phyloP scores from a whole-genome alignment of 2,113 vertebrate genomes.

The Tinamus guttatus region DNA sequence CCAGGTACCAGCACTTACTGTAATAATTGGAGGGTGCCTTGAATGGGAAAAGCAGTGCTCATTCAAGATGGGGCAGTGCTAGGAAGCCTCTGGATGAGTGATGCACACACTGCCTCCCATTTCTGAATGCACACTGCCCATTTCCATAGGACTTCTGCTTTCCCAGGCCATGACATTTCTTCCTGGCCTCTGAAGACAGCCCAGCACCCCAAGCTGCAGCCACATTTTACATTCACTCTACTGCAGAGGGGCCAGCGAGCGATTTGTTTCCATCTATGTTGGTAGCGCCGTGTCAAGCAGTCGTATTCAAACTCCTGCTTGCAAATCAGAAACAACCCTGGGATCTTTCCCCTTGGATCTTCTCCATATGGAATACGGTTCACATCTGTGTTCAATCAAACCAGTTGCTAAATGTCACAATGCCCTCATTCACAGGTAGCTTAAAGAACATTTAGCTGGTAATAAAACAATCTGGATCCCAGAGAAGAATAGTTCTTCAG shows the following conservation, averaged over 20 bases:
- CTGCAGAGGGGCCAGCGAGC: neutral
- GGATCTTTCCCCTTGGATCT: conserved; percentile 53
- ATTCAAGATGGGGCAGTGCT: fast-evolving
- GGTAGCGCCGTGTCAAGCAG: neutral
- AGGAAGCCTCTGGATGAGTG: neutral
- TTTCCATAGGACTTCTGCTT: neutral
- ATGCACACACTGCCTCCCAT: neutral
- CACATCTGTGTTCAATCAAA: conserved; percentile 81
- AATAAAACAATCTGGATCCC: conserved; percentile 79
- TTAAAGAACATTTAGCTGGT: conserved; percentile 76
- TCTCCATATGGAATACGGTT: conserved; percentile 67
- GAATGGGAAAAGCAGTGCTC: neutral
- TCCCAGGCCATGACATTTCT: neutral
- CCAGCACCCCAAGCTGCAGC: neutral
- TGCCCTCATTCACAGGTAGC: conserved; percentile 82
- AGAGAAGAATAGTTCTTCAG: conserved; percentile 51
- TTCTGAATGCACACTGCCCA: neutral
- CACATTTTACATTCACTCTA: neutral
- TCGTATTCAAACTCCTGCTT: conserved; percentile 24
- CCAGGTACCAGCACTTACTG: neutral
- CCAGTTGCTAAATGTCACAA: conserved; percentile 80
- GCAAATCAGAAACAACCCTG: conserved; percentile 54
- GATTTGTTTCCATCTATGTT: neutral
- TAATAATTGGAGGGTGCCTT: neutral
- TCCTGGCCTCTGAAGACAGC: neutral